phyloP scores from a whole-genome alignment of 2,113 vertebrate species.

The Melanotaenia duboulayi region DNA sequence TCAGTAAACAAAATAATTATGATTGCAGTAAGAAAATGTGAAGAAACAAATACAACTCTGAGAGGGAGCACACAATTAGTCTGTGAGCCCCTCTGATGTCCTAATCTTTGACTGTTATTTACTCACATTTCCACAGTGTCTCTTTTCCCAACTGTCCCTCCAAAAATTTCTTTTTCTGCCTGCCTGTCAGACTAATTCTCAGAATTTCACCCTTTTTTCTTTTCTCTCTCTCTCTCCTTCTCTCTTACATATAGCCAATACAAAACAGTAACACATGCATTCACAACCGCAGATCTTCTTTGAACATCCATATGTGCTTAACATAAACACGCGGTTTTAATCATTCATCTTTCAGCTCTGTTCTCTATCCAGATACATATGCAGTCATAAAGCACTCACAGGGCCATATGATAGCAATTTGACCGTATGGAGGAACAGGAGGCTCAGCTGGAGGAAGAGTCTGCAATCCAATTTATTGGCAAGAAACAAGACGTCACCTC shows the following conservation, averaged over 20 bases:
- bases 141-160: conserved; percentile 20
- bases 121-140: conserved; percentile 16
- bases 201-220: neutral
- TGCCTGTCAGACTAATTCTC: neutral
- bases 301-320: conserved; percentile 50
- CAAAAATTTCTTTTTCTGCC: conserved; percentile 9
- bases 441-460: conserved; percentile 49
- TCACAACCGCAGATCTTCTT: conserved; percentile 48
- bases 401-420: conserved; percentile 57
- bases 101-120: conserved; percentile 39
- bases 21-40: conserved; percentile 5
- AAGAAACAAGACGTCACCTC: conserved; percentile 31
- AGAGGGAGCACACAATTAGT: neutral
- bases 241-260: conserved; percentile 20
- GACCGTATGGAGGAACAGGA: conserved; percentile 29
- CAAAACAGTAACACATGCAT: conserved; percentile 39
- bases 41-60: neutral
- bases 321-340: conserved; percentile 40
- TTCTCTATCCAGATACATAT: conserved; percentile 19
- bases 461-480: conserved; percentile 38
- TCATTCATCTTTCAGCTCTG: conserved; percentile 24
- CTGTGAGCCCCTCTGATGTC: too few relatives aligned
- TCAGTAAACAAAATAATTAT: conserved; percentile 19
- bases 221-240: conserved; percentile 1
- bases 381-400: conserved; percentile 20